A percentile compares a stretch with the other conserved stretches of the same genome.
These are phyloP conservation scores for Polypterus senegalus DNA, from an alignment of 2,113 vertebrate genomes.

Conservation along the genomic window DNA sequence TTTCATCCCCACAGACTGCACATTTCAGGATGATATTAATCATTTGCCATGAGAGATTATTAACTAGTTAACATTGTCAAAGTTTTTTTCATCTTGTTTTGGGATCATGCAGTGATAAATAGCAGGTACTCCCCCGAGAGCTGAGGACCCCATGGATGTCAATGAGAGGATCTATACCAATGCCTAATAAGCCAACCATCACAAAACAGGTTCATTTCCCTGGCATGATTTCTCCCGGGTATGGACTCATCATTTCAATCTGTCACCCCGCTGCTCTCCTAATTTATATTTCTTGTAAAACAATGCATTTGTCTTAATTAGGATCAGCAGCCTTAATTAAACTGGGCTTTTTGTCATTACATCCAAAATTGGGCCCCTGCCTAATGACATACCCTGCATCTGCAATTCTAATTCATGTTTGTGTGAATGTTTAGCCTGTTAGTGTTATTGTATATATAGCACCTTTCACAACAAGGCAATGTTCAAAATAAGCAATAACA, in stretches of 20 bases:
- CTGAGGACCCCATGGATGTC: slow-evolving; percentile 48
- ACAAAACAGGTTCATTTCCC: slow-evolving; percentile 28
- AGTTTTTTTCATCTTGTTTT: slow-evolving; percentile 14
- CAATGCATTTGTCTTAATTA: no score
- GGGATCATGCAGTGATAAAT: slow-evolving; percentile 44
- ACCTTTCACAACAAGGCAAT: no score
- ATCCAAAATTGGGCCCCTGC: no score
- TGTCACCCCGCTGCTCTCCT: slow-evolving; percentile 12
- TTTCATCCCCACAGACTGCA: slow-evolving; percentile 3
- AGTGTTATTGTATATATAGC: no score
- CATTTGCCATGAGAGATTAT: slow-evolving; percentile 48
- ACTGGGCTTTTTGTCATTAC: no score
- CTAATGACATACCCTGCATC: no score
- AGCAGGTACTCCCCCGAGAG: slow-evolving; percentile 40
- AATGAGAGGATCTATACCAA: slow-evolving; percentile 44
- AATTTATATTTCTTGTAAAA: no score
- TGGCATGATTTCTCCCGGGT: slow-evolving; percentile 56
- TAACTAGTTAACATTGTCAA: slow-evolving; percentile 43
- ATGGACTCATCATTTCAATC: slow-evolving; percentile 12
- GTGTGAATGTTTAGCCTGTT: no score
- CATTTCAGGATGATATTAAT: slow-evolving; percentile 34
- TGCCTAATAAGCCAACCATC: slow-evolving; percentile 47
- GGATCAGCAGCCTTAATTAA: no score
- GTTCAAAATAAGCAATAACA: no score
- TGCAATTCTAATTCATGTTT: no score